A percentile compares a stretch with the other conserved stretches of the same genome.
These are phyloP conservation scores for Matsumyia berberina DNA, from an alignment of 2,888 invertebrate genomes.

Conservation along the genomic window DNA sequence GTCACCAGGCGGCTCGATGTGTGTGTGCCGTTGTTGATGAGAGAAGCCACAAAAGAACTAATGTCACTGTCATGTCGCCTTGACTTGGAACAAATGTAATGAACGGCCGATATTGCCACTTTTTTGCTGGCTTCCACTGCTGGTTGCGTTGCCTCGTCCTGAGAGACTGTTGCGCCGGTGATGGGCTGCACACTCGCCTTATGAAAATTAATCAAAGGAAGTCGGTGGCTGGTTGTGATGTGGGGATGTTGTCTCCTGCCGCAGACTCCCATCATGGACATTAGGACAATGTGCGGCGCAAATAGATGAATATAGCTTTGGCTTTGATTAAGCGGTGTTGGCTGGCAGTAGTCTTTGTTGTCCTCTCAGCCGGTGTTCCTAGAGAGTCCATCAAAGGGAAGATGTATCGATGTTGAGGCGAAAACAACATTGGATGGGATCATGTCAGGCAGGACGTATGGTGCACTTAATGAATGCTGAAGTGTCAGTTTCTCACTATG, in stretches of 20 bases:
- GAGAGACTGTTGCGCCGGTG: slow-evolving; percentile 58
- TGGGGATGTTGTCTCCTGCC: slow-evolving; percentile 15
- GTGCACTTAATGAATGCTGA: slow-evolving; percentile 51
- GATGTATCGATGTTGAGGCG: slow-evolving; percentile 22
- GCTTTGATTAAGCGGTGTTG: slow-evolving; percentile 68
- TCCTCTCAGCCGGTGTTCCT: slow-evolving; percentile 14
- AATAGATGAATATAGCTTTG: slow-evolving; percentile 66
- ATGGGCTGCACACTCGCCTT: slow-evolving; percentile 65
- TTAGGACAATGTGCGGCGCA: slow-evolving; percentile 70
- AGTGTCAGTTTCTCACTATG: slow-evolving; percentile 37
- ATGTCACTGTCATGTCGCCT: slow-evolving; percentile 76
- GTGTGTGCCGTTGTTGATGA: slow-evolving; percentile 61
- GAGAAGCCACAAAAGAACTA: slow-evolving; percentile 76
- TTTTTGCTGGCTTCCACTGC: slow-evolving; percentile 46
- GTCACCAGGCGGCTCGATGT: not conserved
- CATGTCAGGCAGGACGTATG: slow-evolving; percentile 34
- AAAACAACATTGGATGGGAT: slow-evolving; percentile 11
- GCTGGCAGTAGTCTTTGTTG: slow-evolving; percentile 8
- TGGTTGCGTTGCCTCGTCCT: slow-evolving; percentile 35
- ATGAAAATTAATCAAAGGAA: slow-evolving; percentile 75
- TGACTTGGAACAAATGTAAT: slow-evolving; percentile 76
- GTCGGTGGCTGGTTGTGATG: slow-evolving; percentile 29
- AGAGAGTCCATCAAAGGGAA: slow-evolving; percentile 55
- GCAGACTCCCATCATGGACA: slow-evolving; percentile 60
- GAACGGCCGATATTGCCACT: slow-evolving; percentile 72